Evolutionary conservation across 2,797 vertebrate species (phyloP).

Genomic region (Rhinophrynus dorsalis): DNA sequence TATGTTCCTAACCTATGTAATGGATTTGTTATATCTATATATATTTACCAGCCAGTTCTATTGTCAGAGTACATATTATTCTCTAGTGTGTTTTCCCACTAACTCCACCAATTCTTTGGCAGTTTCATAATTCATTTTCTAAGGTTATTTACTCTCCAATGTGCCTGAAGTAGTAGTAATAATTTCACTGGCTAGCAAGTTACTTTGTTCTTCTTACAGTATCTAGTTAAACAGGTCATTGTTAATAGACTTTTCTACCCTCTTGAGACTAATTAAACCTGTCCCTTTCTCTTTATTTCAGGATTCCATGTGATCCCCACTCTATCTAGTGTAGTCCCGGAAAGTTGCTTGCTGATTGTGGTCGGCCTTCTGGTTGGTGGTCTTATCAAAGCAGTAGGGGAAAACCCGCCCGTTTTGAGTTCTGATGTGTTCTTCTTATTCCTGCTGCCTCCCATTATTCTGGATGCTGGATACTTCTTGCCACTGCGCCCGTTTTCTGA

Average conservation of each 20-base stretch:
- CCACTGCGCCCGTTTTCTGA: constrained; percentile 92
- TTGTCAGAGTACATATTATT: too few species aligned
- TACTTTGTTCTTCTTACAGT: too few species aligned
- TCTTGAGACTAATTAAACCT: neutral
- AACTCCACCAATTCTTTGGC: too few species aligned
- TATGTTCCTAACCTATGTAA: too few species aligned
- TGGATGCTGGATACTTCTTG: constrained; percentile 96
- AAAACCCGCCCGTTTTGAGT: constrained; percentile 80
- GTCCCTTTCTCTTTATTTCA: constrained; percentile 54
- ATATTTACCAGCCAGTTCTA: too few species aligned
- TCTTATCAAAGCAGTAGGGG: constrained; percentile 85
- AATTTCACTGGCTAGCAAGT: too few species aligned
- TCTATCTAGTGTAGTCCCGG: constrained; percentile 87
- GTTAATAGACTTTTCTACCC: neutral
- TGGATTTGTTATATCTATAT: too few species aligned
- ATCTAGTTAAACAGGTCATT: too few species aligned
- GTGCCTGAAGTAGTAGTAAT: too few species aligned
- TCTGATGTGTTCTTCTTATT: constrained; percentile 87
- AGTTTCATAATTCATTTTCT: too few species aligned
- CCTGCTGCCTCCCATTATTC: constrained; percentile 94
- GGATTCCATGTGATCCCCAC: constrained; percentile 94
- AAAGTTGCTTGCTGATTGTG: constrained; percentile 94
- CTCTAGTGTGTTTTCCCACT: too few species aligned
- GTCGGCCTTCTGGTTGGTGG: constrained; percentile 92
- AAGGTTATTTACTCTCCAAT: too few species aligned